A percentile compares a stretch with the other conserved stretches of the same genome.
Conservation (phyloP, 2,797 vertebrate genomes). For the Paramormyrops hopkinsi region DNA sequence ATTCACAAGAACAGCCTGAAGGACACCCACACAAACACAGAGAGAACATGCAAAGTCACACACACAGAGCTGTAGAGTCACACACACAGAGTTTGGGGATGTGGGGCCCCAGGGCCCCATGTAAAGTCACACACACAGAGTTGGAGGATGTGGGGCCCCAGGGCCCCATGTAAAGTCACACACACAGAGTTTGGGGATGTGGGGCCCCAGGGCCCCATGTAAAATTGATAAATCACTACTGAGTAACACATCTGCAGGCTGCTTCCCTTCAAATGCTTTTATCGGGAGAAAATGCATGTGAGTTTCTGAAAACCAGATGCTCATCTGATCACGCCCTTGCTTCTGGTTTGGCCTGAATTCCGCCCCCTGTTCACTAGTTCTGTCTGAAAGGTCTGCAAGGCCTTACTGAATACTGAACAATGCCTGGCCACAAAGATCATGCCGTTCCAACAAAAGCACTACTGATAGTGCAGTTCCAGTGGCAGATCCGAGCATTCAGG, state of each 20-base stretch:
- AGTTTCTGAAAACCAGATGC: neutral
- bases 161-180: neutral
- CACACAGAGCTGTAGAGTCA: neutral
- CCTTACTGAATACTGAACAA: neutral
- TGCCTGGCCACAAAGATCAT: neutral
- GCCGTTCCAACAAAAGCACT: neutral
- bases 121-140: neutral
- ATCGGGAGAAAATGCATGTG: neutral
- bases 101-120: neutral
- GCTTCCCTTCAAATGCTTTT: neutral
- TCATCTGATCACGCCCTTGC: neutral
- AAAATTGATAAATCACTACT: neutral
- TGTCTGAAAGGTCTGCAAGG: neutral
- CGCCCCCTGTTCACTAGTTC: neutral
- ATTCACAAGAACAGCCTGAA: neutral
- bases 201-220: neutral
- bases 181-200: neutral
- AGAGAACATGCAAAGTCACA: conserved; percentile 1
- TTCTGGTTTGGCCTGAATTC: neutral
- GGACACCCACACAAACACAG: conserved; percentile 9
- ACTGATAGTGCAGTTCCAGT: neutral
- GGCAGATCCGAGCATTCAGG: neutral
- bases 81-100: neutral
- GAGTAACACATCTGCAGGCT: neutral
- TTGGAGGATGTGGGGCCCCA: neutral